Evolutionary conservation across 2,888 invertebrate species (phyloP).

Genomic region (Digitonthophagus gazella): DNA sequence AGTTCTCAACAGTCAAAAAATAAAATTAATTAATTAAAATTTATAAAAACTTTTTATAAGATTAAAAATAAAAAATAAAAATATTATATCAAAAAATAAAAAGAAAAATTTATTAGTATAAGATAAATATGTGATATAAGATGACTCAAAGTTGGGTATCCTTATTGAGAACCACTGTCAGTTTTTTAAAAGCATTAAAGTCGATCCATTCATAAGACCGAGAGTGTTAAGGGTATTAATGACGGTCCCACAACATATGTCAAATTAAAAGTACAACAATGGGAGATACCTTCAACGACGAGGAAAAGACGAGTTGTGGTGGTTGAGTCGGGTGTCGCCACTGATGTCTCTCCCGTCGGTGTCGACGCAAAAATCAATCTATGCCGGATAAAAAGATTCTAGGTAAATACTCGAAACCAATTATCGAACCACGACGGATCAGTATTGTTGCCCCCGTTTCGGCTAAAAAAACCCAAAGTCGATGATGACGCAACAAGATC

Average conservation of each 20-base stretch:
- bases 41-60: too few relatives aligned
- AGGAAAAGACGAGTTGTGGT: not conserved
- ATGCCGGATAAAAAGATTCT: slow-evolving; percentile 28
- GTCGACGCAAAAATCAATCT: slow-evolving; percentile 29
- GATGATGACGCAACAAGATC: not conserved
- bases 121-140: too few relatives aligned
- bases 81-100: too few relatives aligned
- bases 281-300: not conserved
- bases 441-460: slow-evolving; percentile 21
- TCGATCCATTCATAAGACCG: not conserved
- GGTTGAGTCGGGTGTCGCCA: slow-evolving; percentile 4
- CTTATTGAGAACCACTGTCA: not conserved
- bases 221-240: slow-evolving; percentile 3
- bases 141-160: too few relatives aligned
- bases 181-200: not conserved
- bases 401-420: slow-evolving; percentile 31
- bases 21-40: not conserved
- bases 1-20: not conserved
- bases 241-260: slow-evolving; percentile 23
- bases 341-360: slow-evolving; percentile 9
- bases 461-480: slow-evolving; percentile 21
- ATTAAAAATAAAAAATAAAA: too few relatives aligned
- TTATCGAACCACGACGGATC: slow-evolving; percentile 27
- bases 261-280: slow-evolving; percentile 25
- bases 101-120: too few relatives aligned